Evolutionary conservation across 2,113 vertebrate species (phyloP).

Genomic region (Desmodus rotundus): DNA sequence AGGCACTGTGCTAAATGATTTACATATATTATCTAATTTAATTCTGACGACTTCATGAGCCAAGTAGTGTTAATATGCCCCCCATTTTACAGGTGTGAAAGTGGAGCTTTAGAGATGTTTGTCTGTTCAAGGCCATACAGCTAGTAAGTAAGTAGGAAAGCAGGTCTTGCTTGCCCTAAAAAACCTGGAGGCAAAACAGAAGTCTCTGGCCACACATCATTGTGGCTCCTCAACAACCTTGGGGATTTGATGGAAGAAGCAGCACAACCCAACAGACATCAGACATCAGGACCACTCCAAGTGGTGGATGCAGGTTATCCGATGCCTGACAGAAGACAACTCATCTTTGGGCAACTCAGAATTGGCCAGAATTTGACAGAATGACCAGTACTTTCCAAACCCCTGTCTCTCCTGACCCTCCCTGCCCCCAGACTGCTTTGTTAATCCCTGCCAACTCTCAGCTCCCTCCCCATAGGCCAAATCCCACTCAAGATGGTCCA

Average conservation of each 20-base stretch:
- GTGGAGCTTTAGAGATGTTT: neutral
- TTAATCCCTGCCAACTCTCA: neutral
- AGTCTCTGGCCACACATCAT: neutral
- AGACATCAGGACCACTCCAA: neutral
- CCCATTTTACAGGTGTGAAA: slow-evolving; percentile 5
- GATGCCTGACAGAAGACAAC: neutral
- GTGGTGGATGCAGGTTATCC: neutral
- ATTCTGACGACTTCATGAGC: neutral
- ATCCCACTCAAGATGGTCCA: neutral
- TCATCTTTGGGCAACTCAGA: neutral
- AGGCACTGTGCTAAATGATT: neutral
- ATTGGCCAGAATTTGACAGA: neutral
- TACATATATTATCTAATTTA: neutral
- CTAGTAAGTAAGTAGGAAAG: neutral
- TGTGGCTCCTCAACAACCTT: neutral
- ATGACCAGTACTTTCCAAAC: neutral
- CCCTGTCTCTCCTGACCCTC: neutral
- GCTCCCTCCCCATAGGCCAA: neutral
- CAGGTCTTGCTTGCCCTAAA: neutral
- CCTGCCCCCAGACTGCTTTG: too few species aligned
- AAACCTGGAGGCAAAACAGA: neutral
- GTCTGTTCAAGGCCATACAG: neutral
- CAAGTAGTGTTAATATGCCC: neutral
- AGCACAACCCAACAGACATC: neutral
- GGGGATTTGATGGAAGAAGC: neutral